phyloP scores from a whole-genome alignment of 2,797 vertebrate genomes.

The Xyrichtys novacula region DNA sequence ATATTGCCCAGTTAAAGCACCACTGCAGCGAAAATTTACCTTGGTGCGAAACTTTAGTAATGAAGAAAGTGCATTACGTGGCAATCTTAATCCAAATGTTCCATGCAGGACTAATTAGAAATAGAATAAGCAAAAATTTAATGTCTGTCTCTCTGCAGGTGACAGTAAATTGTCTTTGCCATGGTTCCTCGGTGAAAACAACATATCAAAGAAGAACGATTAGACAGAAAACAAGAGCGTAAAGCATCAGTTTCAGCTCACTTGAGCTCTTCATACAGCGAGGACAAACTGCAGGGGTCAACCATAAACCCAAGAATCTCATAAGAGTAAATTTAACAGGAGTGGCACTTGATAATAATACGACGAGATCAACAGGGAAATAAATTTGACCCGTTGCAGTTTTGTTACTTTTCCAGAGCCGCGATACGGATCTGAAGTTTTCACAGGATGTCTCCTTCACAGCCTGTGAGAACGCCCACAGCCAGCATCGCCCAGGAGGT shows the following conservation, averaged over 20 bases:
- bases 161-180: constrained; percentile 80
- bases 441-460: constrained; percentile 69
- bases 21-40: constrained; percentile 71
- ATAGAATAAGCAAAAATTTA: constrained; percentile 77
- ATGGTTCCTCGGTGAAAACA: constrained; percentile 75
- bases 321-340: constrained; percentile 50
- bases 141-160: constrained; percentile 82
- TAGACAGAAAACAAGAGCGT: constrained; percentile 65
- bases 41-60: constrained; percentile 76
- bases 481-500: constrained; percentile 69
- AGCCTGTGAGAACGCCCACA: constrained; percentile 80
- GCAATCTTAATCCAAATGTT: constrained; percentile 79
- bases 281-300: constrained; percentile 60
- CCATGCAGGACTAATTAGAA: constrained; percentile 82
- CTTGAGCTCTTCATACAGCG: constrained; percentile 52
- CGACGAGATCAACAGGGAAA: constrained; percentile 61
- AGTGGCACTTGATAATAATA: constrained; percentile 53
- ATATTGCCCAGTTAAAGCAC: constrained; percentile 77
- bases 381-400: constrained; percentile 65
- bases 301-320: constrained; percentile 62
- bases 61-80: constrained; percentile 78
- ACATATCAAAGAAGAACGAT: constrained; percentile 73
- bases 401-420: constrained; percentile 53
- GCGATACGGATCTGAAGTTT: constrained; percentile 74
- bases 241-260: constrained; percentile 63